Conservation (phyloP, 2,113 vertebrate species). For the Halcyon senegalensis region DNA sequence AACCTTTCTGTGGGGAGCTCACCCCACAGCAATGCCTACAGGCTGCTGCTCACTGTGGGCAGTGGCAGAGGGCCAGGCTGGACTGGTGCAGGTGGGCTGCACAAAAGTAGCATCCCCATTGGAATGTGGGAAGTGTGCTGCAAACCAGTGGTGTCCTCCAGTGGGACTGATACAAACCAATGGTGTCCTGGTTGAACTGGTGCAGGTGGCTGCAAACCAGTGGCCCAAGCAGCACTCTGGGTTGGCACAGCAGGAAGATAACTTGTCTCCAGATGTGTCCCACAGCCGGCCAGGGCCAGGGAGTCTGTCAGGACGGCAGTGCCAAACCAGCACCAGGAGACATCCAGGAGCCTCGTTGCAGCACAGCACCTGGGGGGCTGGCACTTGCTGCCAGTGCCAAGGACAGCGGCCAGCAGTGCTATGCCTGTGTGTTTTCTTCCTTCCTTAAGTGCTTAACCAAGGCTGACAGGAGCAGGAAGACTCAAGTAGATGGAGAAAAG, state of each 20-base stretch:
- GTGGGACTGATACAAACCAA: neutral
- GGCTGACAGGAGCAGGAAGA: neutral
- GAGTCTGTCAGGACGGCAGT: neutral
- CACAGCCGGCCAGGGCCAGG: neutral
- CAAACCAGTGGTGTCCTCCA: neutral
- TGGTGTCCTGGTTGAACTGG: neutral
- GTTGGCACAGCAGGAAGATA: neutral
- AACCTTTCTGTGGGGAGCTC: neutral
- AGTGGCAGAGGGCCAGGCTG: neutral
- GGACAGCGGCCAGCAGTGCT: accelerated
- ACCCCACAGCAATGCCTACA: neutral
- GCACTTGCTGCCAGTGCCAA: neutral
- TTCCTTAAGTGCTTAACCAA: neutral
- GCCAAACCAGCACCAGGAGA: neutral
- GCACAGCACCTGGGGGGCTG: accelerated
- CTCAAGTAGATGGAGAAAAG: neutral
- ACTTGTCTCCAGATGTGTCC: neutral
- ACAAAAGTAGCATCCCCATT: neutral
- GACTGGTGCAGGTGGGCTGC: neutral
- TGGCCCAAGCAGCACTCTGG: neutral
- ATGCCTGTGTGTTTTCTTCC: neutral
- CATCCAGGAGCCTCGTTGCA: accelerated
- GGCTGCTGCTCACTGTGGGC: neutral
- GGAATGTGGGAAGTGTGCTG: neutral
- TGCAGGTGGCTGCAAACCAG: neutral